Evolutionary conservation across 2,113 vertebrate genomes (phyloP), one percentile per base, ranked within the genome.

Genomic region (Chlamydotis undulata): DNA sequence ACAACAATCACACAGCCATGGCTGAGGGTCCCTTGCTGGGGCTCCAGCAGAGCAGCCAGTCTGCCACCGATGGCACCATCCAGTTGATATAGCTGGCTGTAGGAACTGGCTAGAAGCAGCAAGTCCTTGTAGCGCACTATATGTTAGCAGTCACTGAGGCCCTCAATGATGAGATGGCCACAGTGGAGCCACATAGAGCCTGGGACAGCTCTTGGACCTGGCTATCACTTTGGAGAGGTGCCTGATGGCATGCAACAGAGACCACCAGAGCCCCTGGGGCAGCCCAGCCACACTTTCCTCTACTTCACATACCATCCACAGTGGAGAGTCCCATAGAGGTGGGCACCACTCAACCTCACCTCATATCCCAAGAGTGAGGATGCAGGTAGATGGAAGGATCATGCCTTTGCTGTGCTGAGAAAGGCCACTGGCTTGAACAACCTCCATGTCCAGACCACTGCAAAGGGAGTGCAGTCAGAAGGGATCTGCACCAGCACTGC

Each of bases 71-170:
- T 0, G 4, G 4, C 14, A 56, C 14, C 11, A 6, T 19, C 13
- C 6, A 3, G 15, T n/a, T 79, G 33, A 53, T 7, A 23, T 49
- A 53, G 8, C 8, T 75, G 33, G 8, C 14, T 37, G 26, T n/a
- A 10, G 41, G 9, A 79, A 67, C 8, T 45, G n/a, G 3, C 11
- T 78, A 45, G 24, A 21, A 78, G 2, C 6, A 2, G 65, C 24
- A 41, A 50, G 8, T 17, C 45, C 41, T 65, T 70, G 15, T 31
- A 56, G 41, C 6, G 28, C 7, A 7, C 24, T 37, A 3, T 7
- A 15, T 0, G 0, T 31, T 25, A 29, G n/a, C 0, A 4, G 28
- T 64, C 47, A 16, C 31, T 56, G 39, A 37, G 4, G 8, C 3
- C 14, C 12, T 75, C 35, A 56, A 0, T 14, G 24, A 56, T 41